Percentiles rank a stretch among this genome's conserved stretches.
phyloP scores from a whole-genome alignment of 2,113 vertebrate species.

The Pedetes capensis region DNA sequence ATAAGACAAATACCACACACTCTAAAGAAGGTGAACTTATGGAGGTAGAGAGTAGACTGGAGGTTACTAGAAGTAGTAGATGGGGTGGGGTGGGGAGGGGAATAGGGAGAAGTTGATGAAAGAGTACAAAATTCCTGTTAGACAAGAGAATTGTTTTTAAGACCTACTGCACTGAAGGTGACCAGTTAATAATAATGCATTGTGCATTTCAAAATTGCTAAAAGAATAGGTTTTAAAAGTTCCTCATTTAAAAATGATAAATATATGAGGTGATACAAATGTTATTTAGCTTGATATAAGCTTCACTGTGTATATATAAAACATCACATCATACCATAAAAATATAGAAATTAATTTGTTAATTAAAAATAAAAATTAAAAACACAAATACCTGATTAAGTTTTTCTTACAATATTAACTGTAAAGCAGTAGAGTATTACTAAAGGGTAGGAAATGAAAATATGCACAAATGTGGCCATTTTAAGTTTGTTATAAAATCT shows the following conservation, averaged over 20 bases:
- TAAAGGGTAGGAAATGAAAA: neutral
- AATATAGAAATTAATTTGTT: neutral
- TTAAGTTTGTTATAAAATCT: neutral
- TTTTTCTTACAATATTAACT: neutral
- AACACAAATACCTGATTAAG: neutral
- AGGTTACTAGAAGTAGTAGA: too few relatives aligned
- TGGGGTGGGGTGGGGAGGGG: rapidly evolving
- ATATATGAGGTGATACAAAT: neutral
- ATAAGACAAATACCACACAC: neutral
- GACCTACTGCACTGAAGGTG: neutral
- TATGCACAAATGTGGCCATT: neutral
- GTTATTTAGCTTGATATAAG: neutral
- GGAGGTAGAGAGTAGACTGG: neutral
- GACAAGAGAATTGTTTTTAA: neutral
- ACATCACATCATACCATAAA: neutral
- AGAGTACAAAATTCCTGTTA: too few relatives aligned
- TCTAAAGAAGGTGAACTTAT: neutral
- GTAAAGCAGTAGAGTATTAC: neutral
- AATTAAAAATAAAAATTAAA: neutral
- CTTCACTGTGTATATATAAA: neutral
- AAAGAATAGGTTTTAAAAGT: neutral
- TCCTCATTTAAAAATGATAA: neutral
- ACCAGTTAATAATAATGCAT: neutral
- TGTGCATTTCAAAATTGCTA: neutral
- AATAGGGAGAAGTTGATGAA: neutral